Conservation (phyloP, 2,113 vertebrate genomes). For the Cryptotis parvus region DNA sequence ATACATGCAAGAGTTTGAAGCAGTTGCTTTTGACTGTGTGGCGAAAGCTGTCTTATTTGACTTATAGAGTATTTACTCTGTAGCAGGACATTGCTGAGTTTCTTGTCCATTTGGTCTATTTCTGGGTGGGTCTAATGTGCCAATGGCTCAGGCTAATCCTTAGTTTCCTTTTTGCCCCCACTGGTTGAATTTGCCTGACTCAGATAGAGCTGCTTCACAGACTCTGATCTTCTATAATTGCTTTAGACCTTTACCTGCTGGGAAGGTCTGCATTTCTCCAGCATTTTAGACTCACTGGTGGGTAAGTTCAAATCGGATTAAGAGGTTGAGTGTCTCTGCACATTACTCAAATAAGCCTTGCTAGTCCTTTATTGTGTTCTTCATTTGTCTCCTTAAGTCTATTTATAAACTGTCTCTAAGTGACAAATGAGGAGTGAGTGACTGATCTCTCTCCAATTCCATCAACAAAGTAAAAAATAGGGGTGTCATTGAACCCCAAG, state of each 20-base stretch:
- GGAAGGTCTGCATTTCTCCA: conserved; percentile 18
- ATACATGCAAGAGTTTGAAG: not conserved
- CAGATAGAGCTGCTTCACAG: not conserved
- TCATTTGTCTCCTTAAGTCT: not conserved
- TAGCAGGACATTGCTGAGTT: not conserved
- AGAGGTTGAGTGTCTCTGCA: not conserved
- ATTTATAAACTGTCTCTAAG: not conserved
- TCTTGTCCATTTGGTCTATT: too few species aligned
- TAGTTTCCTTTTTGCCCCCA: not conserved
- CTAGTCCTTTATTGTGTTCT: not conserved
- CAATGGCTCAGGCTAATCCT: not conserved
- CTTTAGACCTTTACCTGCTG: not conserved
- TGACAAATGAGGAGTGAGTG: not conserved
- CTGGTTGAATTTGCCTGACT: not conserved
- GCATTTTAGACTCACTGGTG: not conserved
- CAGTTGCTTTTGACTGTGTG: not conserved
- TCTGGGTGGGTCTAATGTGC: not conserved
- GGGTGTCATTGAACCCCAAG: not conserved
- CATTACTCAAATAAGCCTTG: not conserved
- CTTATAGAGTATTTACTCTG: not conserved
- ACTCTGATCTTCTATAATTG: not conserved
- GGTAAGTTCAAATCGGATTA: not conserved
- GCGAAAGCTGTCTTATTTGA: not conserved
- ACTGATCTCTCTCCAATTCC: not conserved
- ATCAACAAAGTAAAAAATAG: conserved; percentile 19